These are phyloP conservation scores for Eupithecia abbreviata DNA, from an alignment of 2,888 invertebrate species.

Conservation along the genomic window DNA sequence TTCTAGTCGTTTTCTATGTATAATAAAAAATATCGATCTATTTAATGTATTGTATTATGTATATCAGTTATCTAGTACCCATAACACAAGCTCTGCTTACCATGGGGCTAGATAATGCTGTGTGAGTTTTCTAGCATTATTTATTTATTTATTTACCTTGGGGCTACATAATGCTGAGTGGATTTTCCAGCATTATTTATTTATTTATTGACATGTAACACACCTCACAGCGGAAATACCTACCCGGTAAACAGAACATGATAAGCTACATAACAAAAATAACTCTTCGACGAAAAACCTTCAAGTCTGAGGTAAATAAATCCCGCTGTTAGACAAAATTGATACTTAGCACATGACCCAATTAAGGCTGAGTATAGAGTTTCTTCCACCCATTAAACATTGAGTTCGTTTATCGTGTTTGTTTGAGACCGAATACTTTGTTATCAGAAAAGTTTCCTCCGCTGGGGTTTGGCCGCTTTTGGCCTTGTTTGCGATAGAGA, in stretches of 20 bases:
- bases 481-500: slow-evolving; percentile 21
- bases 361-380: slow-evolving; percentile 56
- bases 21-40: no score
- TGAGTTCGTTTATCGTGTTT: slow-evolving; percentile 61
- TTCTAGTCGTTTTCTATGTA: no score
- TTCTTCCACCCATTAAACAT: slow-evolving; percentile 57
- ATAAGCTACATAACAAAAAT: not conserved
- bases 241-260: not conserved
- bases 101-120: no score
- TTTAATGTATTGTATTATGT: no score
- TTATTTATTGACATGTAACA: no score
- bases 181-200: no score
- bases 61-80: no score
- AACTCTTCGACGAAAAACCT: not conserved
- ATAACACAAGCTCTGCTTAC: no score
- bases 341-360: slow-evolving; percentile 56
- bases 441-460: slow-evolving; percentile 61
- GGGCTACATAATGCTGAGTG: no score
- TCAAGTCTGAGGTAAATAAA: slow-evolving; percentile 25
- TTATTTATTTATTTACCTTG: no score
- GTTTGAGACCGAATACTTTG: slow-evolving; percentile 55
- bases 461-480: slow-evolving; percentile 13
- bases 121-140: no score
- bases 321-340: slow-evolving; percentile 39
- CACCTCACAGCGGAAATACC: not conserved